Conservation (phyloP, 92 coral and sea anemone species). For the Epizoanthus ramosus region DNA sequence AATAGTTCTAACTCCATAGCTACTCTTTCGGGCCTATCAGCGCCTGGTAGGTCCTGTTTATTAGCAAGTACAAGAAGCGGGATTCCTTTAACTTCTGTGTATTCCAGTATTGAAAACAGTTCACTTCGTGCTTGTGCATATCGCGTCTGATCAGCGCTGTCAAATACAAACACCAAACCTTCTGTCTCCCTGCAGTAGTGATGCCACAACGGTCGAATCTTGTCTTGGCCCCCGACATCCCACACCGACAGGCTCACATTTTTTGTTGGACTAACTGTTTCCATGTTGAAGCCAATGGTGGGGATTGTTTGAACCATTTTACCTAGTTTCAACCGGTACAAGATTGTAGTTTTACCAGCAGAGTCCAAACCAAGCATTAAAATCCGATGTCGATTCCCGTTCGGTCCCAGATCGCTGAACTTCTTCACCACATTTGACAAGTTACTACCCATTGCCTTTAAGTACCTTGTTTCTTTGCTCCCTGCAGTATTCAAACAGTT, state of each 20-base stretch:
- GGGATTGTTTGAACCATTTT: conserved; percentile 41
- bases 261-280: conserved; percentile 44
- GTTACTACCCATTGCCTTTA: conserved; percentile 32
- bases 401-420: conserved; percentile 34
- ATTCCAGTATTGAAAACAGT: conserved; percentile 40
- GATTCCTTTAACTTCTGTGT: conserved; percentile 30
- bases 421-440: conserved; percentile 29
- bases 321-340: conserved; percentile 38
- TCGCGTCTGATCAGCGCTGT: conserved; percentile 39
- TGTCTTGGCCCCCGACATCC: conserved; percentile 45
- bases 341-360: conserved; percentile 39
- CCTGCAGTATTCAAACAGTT: not conserved
- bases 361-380: conserved; percentile 38
- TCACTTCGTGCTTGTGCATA: conserved; percentile 39
- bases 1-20: conserved; percentile 37
- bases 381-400: conserved; percentile 40
- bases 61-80: conserved; percentile 42
- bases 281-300: conserved; percentile 44
- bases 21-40: conserved; percentile 40
- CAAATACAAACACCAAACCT: conserved; percentile 30
- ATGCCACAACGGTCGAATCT: conserved; percentile 38
- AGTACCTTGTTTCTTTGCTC: not conserved
- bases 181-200: conserved; percentile 41
- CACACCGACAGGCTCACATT: conserved; percentile 39
- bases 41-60: conserved; percentile 39